These are phyloP conservation scores for Balearica regulorum DNA, from an alignment of 2,797 vertebrate genomes.

Conservation along the genomic window DNA sequence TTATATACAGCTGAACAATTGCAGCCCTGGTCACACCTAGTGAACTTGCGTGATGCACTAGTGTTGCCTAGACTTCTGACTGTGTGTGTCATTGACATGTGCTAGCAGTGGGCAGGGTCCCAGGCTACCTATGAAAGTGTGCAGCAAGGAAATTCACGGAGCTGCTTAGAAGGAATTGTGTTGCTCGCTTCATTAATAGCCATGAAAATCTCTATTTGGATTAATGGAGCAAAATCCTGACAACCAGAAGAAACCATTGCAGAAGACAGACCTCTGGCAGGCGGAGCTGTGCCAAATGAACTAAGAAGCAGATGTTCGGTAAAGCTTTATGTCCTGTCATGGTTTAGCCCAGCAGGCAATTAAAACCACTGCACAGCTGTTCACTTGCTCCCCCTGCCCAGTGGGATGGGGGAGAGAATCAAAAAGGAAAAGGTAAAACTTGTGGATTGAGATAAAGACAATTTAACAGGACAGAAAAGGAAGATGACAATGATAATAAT, in stretches of 20 bases:
- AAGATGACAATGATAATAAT: too few species aligned
- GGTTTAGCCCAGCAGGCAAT: too few species aligned
- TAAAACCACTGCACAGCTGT: too few species aligned
- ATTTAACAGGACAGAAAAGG: too few species aligned
- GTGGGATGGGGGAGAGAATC: too few species aligned
- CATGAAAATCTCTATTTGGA: background rate
- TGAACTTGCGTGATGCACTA: background rate
- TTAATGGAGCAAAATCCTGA: background rate
- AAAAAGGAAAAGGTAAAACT: too few species aligned
- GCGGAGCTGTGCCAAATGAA: background rate
- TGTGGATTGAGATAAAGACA: too few species aligned
- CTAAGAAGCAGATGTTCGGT: background rate
- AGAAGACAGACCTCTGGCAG: background rate
- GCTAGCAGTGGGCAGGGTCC: background rate
- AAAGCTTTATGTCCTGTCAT: background rate
- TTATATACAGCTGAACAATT: background rate
- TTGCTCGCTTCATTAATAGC: background rate
- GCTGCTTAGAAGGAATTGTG: background rate
- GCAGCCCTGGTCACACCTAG: background rate
- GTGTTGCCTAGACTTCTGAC: background rate
- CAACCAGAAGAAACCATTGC: background rate
- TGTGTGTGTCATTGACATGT: background rate
- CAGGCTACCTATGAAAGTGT: background rate
- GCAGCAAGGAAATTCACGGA: background rate
- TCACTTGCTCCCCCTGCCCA: too few species aligned